Conservation (phyloP, 1,140 invertebrate species). For the Achroia grisella region DNA sequence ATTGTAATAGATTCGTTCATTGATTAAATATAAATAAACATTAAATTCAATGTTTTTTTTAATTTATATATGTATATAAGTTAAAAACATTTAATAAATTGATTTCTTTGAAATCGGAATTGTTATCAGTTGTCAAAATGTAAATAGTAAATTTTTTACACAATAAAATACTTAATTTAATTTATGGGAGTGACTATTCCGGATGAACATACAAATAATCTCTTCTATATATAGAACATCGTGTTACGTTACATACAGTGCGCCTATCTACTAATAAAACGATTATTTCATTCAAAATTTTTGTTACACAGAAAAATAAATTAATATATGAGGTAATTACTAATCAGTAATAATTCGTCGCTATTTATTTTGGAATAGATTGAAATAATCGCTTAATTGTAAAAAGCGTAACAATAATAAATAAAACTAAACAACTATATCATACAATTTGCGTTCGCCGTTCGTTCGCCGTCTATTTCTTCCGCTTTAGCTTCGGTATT, state of each 20-base stretch:
- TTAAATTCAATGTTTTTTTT: background rate
- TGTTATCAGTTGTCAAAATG: conserved; percentile 22
- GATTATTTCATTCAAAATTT: conserved; percentile 15
- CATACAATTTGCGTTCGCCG: conserved; percentile 48
- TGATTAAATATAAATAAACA: conserved; percentile 17
- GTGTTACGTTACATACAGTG: conserved; percentile 17
- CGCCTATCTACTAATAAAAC: conserved; percentile 9
- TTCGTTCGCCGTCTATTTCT: conserved; percentile 55
- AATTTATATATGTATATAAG: conserved; percentile 3
- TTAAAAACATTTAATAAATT: conserved; percentile 21
- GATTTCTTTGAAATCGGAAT: conserved; percentile 51
- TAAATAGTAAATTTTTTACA: conserved; percentile 23
- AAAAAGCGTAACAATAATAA: conserved; percentile 48
- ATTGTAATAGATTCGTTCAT: conserved; percentile 22
- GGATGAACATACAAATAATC: conserved; percentile 9
- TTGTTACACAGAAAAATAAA: background rate
- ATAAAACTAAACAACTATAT: conserved; percentile 55
- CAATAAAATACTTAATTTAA: conserved; percentile 22
- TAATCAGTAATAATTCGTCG: no score
- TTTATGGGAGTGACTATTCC: conserved; percentile 9
- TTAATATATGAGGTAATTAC: background rate
- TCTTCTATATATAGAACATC: conserved; percentile 16
- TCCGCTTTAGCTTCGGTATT: conserved; percentile 66
- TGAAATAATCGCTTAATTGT: conserved; percentile 27
- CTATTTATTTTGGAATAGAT: no score